Conservation (phyloP, 1,140 invertebrate species). For the Diploscapter pachys region DNA sequence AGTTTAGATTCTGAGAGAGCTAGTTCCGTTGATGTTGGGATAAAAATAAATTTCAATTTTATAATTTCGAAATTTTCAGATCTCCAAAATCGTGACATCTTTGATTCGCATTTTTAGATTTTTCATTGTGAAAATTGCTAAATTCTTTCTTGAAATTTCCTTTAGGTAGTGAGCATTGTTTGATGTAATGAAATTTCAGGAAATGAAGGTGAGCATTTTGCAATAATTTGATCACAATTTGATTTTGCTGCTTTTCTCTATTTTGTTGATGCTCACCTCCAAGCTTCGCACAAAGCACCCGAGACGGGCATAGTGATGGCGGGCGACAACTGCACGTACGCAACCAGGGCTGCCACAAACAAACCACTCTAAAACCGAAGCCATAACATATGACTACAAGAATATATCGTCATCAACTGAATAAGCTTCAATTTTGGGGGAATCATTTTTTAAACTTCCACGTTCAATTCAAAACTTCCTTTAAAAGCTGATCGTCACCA, state of each 20-base stretch:
- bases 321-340: slow-evolving; percentile 47
- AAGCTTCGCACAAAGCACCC: slow-evolving; percentile 27
- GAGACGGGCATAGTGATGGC: slow-evolving; percentile 54
- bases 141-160: no score
- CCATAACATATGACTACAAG: not conserved
- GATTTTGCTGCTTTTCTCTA: no score
- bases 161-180: no score
- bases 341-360: slow-evolving; percentile 45
- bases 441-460: not conserved
- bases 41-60: no score
- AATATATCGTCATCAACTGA: no score
- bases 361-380: slow-evolving; percentile 32
- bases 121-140: no score
- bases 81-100: no score
- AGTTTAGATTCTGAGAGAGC: no score
- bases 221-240: not conserved
- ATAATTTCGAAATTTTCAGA: no score
- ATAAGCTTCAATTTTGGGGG: no score
- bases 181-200: not conserved
- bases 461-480: not conserved
- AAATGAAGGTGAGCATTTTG: not conserved
- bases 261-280: slow-evolving; percentile 28
- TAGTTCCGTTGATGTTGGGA: no score
- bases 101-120: no score
- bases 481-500: slow-evolving; percentile 5